Evolutionary conservation across 2,888 invertebrate species (phyloP).

Genomic region (Nemoura dubitans): DNA sequence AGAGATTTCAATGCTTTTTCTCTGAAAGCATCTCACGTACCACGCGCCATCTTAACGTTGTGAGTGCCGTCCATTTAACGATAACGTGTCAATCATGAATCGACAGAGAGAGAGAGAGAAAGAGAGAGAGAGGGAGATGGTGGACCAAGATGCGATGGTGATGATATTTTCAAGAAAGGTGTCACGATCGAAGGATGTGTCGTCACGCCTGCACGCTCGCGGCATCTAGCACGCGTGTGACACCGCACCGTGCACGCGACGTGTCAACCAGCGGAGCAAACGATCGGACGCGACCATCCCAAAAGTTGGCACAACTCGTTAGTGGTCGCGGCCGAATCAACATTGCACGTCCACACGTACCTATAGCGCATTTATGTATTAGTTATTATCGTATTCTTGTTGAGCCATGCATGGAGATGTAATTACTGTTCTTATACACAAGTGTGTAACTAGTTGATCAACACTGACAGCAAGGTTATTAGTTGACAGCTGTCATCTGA

Average conservation of each 20-base stretch:
- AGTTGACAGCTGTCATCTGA: not conserved
- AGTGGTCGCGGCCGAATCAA: not conserved
- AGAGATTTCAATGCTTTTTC: not conserved
- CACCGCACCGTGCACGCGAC: not conserved
- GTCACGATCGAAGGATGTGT: not conserved
- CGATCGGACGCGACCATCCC: not conserved
- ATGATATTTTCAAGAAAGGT: not conserved
- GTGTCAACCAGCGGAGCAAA: not conserved
- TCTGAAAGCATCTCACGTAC: too few species aligned
- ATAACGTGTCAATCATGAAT: not conserved
- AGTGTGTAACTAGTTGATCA: not conserved
- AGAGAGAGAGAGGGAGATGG: too few species aligned
- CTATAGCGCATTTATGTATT: not conserved
- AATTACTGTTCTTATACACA: not conserved
- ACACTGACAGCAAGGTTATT: not conserved
- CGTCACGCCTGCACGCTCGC: not conserved
- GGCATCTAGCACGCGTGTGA: not conserved
- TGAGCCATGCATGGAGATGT: conserved; percentile 7
- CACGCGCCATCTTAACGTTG: not conserved
- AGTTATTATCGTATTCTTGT: not conserved
- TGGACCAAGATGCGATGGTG: too few species aligned
- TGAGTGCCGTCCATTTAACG: not conserved
- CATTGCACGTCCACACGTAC: not conserved
- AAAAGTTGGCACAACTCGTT: conserved; percentile 15
- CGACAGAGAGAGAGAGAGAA: too few species aligned